Conservation (phyloP, 2,888 invertebrate genomes). For the Creontiades dilutus region DNA sequence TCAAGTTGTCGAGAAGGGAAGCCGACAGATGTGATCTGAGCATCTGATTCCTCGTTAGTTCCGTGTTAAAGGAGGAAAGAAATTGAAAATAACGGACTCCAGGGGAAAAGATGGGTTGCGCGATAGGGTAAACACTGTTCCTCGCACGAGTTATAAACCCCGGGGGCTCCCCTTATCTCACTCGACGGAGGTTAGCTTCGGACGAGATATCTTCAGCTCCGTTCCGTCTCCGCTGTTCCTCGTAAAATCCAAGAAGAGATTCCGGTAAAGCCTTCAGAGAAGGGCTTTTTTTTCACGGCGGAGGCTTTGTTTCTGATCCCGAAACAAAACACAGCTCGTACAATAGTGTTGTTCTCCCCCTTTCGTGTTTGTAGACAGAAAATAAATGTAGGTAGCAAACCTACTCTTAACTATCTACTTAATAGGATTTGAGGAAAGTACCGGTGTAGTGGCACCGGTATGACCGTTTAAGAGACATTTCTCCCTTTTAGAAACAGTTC, state of each 20-base stretch:
- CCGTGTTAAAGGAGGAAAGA: not conserved
- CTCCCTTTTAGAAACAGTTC: too few species aligned
- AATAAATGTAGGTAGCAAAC: not conserved
- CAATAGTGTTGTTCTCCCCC: not conserved
- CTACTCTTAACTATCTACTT: too few species aligned
- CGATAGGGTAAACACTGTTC: conserved; percentile 41
- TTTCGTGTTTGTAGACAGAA: not conserved
- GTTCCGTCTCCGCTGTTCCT: conserved; percentile 1
- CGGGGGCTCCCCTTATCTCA: conserved; percentile 17
- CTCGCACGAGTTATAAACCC: conserved; percentile 26
- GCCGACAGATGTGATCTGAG: conserved; percentile 21
- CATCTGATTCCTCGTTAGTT: conserved; percentile 8
- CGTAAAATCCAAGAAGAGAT: not conserved
- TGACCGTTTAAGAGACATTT: too few species aligned
- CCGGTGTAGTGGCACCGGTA: too few species aligned
- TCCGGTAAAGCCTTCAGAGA: conserved; percentile 10
- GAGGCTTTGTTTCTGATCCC: conserved; percentile 3
- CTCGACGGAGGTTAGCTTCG: conserved; percentile 20
- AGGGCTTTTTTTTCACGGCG: not conserved
- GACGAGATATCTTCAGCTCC: conserved; percentile 8
- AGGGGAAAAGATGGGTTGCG: not conserved
- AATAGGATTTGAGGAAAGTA: too few species aligned
- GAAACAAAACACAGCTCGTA: not conserved
- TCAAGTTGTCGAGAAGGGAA: not conserved
- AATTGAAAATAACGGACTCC: conserved; percentile 34